phyloP scores from a whole-genome alignment of 1,140 invertebrate species.

The Drosophila nigromelanica region DNA sequence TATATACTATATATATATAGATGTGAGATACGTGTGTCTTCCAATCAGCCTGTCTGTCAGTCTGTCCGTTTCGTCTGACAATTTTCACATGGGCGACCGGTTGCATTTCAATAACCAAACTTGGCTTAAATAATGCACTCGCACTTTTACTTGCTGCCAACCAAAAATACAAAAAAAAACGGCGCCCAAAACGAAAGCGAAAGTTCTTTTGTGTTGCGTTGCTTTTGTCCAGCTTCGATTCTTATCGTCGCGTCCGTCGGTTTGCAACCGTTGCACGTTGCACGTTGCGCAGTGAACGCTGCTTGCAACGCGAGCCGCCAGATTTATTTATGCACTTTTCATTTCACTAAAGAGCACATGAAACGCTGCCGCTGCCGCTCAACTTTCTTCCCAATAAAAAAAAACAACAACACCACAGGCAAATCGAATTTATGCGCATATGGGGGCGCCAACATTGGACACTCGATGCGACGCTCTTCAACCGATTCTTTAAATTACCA shows the following conservation, averaged over 20 bases:
- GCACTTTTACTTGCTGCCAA: constrained; percentile 66
- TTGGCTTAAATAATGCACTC: constrained; percentile 75
- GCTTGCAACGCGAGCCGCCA: constrained; percentile 40
- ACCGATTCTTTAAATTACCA: constrained; percentile 79
- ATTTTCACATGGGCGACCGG: constrained; percentile 63
- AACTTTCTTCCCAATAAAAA: constrained; percentile 63
- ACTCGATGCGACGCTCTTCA: constrained; percentile 50
- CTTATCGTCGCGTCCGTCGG: constrained; percentile 56
- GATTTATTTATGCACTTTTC: constrained; percentile 83
- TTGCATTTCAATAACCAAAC: constrained; percentile 79
- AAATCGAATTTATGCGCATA: constrained; percentile 63
- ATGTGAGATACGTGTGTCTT: neutral
- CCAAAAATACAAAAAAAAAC: constrained; percentile 20
- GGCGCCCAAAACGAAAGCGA: constrained; percentile 68
- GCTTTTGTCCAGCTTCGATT: constrained; percentile 58
- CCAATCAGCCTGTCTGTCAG: constrained; percentile 5
- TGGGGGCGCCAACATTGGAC: constrained; percentile 73
- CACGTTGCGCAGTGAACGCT: constrained; percentile 7
- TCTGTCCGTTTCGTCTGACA: constrained; percentile 22
- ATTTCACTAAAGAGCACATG: constrained; percentile 77
- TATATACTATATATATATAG: neutral
- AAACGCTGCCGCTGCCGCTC: constrained; percentile 58
- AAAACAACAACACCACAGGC: constrained; percentile 19
- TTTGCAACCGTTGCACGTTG: constrained; percentile 19
- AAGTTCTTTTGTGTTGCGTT: constrained; percentile 75